A percentile compares a stretch with the other conserved stretches of the same genome.
Evolutionary conservation across 1,140 invertebrate genomes (phyloP).

Genomic region (Eubasilissa regina): DNA sequence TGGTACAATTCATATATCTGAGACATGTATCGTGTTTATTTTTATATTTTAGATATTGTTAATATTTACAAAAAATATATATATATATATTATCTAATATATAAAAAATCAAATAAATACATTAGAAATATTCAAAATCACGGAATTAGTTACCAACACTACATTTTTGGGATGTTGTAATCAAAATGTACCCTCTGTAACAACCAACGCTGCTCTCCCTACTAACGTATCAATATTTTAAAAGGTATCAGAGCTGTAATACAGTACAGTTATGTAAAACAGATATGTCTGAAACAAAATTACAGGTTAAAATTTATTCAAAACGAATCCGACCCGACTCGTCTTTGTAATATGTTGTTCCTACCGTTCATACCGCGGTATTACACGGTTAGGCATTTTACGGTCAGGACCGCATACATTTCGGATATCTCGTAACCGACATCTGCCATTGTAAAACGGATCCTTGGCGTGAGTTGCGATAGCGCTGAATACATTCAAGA

Average conservation of each 20-base stretch:
- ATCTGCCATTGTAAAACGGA: slow-evolving; percentile 27
- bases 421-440: slow-evolving; percentile 28
- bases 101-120: no score
- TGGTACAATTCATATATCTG: no score
- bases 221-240: no score
- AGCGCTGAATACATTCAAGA: slow-evolving; percentile 29
- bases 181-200: neutral
- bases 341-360: slow-evolving; percentile 33
- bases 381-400: slow-evolving; percentile 29
- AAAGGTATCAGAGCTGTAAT: no score
- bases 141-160: no score
- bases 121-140: no score
- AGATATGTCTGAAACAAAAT: slow-evolving; percentile 30
- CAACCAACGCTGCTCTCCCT: no score
- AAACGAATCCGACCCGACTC: slow-evolving; percentile 34
- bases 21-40: no score
- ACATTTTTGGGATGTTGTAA: no score
- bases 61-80: no score
- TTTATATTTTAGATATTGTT: no score
- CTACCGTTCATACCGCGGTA: slow-evolving; percentile 11
- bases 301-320: slow-evolving; percentile 40
- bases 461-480: slow-evolving; percentile 38
- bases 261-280: neutral
- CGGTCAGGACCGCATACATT: slow-evolving; percentile 30
- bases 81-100: no score